A percentile compares a stretch with the other conserved stretches of the same genome.
phyloP scores from a whole-genome alignment of 2,113 vertebrate species.

The Stigmatopora nigra region DNA sequence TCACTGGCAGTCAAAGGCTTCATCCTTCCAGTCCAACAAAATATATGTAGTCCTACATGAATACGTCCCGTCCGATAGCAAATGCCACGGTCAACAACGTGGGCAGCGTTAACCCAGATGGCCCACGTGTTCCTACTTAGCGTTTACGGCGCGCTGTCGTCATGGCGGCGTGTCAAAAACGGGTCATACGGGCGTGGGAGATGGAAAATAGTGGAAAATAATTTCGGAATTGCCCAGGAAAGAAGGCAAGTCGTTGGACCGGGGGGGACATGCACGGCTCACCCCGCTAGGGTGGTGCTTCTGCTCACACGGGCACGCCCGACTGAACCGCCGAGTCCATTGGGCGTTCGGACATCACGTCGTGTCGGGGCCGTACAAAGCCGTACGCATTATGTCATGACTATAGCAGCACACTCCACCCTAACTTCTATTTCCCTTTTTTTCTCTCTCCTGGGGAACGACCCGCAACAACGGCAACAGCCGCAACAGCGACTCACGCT shows the following conservation, averaged over 20 bases:
- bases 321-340: slow-evolving; percentile 28
- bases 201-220: not conserved
- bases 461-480: not conserved
- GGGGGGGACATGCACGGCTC: no score
- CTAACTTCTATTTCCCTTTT: slow-evolving; percentile 28
- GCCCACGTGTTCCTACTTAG: no score
- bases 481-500: slow-evolving; percentile 17
- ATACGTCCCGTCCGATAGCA: no score
- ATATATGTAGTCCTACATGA: not conserved
- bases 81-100: no score
- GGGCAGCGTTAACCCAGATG: no score
- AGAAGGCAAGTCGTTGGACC: slow-evolving; percentile 1
- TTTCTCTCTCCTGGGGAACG: not conserved
- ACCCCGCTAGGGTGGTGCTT: slow-evolving; percentile 32
- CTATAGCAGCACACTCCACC: slow-evolving; percentile 50
- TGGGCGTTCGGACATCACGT: slow-evolving; percentile 19
- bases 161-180: not conserved
- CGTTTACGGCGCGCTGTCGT: no score
- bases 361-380: slow-evolving; percentile 33
- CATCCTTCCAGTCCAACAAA: slow-evolving; percentile 6
- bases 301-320: slow-evolving; percentile 37
- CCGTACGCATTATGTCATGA: slow-evolving; percentile 57
- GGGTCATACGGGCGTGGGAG: slow-evolving; percentile 12
- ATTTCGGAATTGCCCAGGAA: slow-evolving; percentile 20
- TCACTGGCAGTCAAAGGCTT: slow-evolving; percentile 20